Evolutionary conservation across 2,113 vertebrate genomes (phyloP).

Genomic region (Scolopax mira): DNA sequence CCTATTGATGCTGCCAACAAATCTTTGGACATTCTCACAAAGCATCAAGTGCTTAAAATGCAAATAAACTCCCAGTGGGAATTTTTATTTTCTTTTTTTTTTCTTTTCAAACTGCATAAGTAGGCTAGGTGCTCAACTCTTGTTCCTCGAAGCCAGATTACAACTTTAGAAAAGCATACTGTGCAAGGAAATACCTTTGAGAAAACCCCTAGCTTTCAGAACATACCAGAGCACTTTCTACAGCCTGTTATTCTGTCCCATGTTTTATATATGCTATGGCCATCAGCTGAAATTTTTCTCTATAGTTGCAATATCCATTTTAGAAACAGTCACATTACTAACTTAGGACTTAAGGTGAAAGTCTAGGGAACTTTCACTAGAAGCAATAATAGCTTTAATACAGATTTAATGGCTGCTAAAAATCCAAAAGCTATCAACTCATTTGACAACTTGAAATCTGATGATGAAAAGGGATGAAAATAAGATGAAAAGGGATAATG

Average conservation of each 20-base stretch:
- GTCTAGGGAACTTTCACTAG: neutral
- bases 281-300: neutral
- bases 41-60: neutral
- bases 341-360: neutral
- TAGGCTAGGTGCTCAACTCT: neutral
- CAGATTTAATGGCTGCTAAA: neutral
- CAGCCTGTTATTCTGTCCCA: neutral
- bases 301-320: neutral
- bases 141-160: neutral
- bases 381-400: neutral
- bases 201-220: neutral
- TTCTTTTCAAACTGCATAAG: neutral
- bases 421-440: neutral
- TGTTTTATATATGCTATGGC: neutral
- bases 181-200: neutral
- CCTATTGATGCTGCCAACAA: neutral
- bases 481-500: neutral
- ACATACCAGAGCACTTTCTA: neutral
- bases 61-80: neutral
- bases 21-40: neutral
- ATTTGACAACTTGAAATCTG: neutral
- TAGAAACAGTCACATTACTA: neutral
- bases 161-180: neutral
- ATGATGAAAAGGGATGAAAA: neutral
- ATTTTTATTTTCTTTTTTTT: neutral